A percentile compares a stretch with the other conserved stretches of the same genome.
Conservation (phyloP, 1,140 invertebrate species). For the Triops cancriformis region DNA sequence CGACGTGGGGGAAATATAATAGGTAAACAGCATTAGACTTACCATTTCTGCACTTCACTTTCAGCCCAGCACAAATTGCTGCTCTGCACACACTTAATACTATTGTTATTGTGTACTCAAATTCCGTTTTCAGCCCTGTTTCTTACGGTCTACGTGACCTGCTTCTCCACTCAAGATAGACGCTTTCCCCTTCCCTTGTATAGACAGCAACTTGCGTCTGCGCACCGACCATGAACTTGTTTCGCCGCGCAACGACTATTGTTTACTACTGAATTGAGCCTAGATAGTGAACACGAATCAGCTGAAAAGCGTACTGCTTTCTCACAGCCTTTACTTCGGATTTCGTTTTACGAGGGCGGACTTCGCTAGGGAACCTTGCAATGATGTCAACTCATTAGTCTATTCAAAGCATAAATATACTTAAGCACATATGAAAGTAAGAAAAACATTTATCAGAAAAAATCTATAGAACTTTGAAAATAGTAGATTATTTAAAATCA, state of each 20-base stretch:
- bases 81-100: neutral
- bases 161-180: neutral
- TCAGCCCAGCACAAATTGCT: neutral
- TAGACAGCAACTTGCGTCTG: conserved; percentile 4
- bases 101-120: neutral
- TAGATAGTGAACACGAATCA: neutral
- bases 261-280: neutral
- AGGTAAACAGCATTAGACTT: neutral
- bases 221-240: neutral
- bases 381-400: too few relatives aligned
- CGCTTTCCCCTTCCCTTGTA: neutral
- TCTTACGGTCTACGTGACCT: conserved; percentile 3
- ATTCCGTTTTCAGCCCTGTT: neutral
- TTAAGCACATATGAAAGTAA: too few relatives aligned
- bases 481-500: too few relatives aligned
- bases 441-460: too few relatives aligned
- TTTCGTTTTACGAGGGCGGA: too few relatives aligned
- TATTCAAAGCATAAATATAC: too few relatives aligned
- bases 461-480: too few relatives aligned
- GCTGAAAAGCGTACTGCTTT: too few relatives aligned
- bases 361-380: too few relatives aligned
- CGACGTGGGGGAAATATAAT: neutral
- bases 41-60: conserved; percentile 3
- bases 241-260: conserved; percentile 5
- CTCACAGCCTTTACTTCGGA: too few relatives aligned